These are phyloP conservation scores for Nineta flava DNA, from an alignment of 2,888 invertebrate genomes.

Conservation along the genomic window DNA sequence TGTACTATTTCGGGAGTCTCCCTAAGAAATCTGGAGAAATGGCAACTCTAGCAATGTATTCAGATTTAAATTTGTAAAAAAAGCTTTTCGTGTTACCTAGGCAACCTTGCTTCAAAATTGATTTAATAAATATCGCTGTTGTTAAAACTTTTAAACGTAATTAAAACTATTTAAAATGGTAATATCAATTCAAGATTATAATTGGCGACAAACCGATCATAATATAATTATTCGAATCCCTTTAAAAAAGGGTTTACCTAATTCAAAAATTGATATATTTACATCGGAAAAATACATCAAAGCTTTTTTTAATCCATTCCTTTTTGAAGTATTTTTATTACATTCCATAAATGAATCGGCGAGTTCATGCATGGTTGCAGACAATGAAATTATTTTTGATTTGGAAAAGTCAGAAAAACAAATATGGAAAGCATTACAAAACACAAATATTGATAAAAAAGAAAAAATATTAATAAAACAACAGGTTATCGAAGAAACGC, in stretches of 20 bases:
- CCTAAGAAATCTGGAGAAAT: too few relatives aligned
- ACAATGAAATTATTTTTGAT: slow-evolving; percentile 46
- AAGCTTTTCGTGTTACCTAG: too few relatives aligned
- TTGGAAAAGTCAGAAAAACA: slow-evolving; percentile 40
- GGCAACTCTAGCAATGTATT: too few relatives aligned
- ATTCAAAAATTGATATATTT: slow-evolving; percentile 51
- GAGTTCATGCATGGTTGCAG: slow-evolving; percentile 47
- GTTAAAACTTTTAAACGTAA: too few relatives aligned
- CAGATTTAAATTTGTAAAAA: too few relatives aligned
- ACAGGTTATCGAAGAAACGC: slow-evolving; percentile 35
- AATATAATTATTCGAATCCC: slow-evolving; percentile 47
- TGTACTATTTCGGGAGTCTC: too few relatives aligned
- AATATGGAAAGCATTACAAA: slow-evolving; percentile 42
- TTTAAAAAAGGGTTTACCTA: slow-evolving; percentile 36
- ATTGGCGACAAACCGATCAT: slow-evolving; percentile 55
- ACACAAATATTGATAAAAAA: slow-evolving; percentile 35
- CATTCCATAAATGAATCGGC: slow-evolving; percentile 40
- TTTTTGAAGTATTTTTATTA: slow-evolving; percentile 58
- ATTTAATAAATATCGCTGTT: too few relatives aligned
- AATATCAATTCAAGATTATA: slow-evolving; percentile 48
- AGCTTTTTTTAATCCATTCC: slow-evolving; percentile 51
- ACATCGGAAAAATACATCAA: slow-evolving; percentile 55
- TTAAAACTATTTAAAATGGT: background rate
- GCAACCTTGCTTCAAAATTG: too few relatives aligned
- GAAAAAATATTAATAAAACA: slow-evolving; percentile 39